phyloP scores from a whole-genome alignment of 2,888 invertebrate genomes.

The Eristalinus aeneus region DNA sequence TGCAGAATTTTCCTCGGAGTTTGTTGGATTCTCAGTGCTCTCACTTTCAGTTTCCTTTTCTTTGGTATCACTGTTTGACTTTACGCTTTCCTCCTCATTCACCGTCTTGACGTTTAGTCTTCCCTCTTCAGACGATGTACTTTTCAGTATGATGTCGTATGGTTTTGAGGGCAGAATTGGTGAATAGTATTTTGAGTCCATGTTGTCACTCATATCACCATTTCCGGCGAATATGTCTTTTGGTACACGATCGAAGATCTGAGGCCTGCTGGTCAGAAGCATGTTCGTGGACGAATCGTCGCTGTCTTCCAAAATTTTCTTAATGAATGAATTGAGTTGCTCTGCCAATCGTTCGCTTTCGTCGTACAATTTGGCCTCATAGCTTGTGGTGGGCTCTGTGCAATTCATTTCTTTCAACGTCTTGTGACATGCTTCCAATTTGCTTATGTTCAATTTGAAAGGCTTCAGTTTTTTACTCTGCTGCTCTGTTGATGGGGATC shows the following conservation, averaged over 20 bases:
- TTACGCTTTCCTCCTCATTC: not conserved
- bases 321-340: slow-evolving; percentile 28
- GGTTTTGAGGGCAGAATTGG: slow-evolving; percentile 5
- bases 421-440: not conserved
- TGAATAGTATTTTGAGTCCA: slow-evolving; percentile 22
- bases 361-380: not conserved
- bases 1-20: not conserved
- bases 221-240: slow-evolving; percentile 43
- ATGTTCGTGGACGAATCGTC: slow-evolving; percentile 9
- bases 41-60: not conserved
- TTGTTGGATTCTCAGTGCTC: not conserved
- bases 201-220: slow-evolving; percentile 30
- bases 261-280: slow-evolving; percentile 21
- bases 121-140: not conserved
- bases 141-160: slow-evolving; percentile 20
- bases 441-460: not conserved
- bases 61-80: not conserved
- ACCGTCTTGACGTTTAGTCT: not conserved
- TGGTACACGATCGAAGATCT: slow-evolving; percentile 43
- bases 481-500: not conserved
- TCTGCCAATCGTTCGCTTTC: slow-evolving; percentile 17
- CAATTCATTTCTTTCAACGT: not conserved
- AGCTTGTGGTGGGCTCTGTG: not conserved
- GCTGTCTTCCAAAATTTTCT: slow-evolving; percentile 22
- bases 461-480: not conserved